Base-by-base conservation (phyloP, 2,797 vertebrate genomes). In the Acanthiza pusilla region DNA sequence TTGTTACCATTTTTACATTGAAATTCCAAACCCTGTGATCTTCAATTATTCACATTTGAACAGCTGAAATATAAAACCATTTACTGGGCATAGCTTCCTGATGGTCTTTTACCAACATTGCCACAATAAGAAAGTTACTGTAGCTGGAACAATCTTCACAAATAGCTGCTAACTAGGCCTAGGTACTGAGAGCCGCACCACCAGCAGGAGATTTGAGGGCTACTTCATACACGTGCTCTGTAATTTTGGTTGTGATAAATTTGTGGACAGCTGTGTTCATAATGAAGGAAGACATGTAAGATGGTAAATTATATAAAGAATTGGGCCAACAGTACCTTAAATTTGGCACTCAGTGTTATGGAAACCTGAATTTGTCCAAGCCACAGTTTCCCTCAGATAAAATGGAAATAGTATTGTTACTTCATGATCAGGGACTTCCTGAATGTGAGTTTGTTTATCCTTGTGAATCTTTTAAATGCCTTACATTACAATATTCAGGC, bases 221-320 rank as follows among this genome's bases (percentile, higher is more conserved):
- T 74, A 5, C 18, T 60, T 68, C 4, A 40, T 71, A 22, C 32
- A 45, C 71, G 36, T 65, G 16, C 48, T 61, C 48, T 45, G 12
- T 77, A 50, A 16, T 91, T 62, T 58, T 77, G 8, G 4, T 85
- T 80, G 11, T 0, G 8, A 43, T 83, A 74, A 74, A 74, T 38
- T 75, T 2, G 0, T 1, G 5, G 34, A 13, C 17, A 72, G 1
- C 15, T 50, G 3, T 54, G 34, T 76, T 72, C 6, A 2, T 57
- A 48, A 45, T 73, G 29, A 80, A 82, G 60, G 43, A 27, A 67
- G 57, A 48, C 1, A 0, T 38, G 4, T 50, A 65, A 88, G 45
- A 34, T 2, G 5, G 23, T 84, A 68, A 84, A 68, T 47, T 48
- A 17, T 25, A 9, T 78, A 22, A 90, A 68, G 8, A 84, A 47